Evolutionary conservation across 2,888 invertebrate species (phyloP).

Genomic region (Amphipyra tragopoginis): DNA sequence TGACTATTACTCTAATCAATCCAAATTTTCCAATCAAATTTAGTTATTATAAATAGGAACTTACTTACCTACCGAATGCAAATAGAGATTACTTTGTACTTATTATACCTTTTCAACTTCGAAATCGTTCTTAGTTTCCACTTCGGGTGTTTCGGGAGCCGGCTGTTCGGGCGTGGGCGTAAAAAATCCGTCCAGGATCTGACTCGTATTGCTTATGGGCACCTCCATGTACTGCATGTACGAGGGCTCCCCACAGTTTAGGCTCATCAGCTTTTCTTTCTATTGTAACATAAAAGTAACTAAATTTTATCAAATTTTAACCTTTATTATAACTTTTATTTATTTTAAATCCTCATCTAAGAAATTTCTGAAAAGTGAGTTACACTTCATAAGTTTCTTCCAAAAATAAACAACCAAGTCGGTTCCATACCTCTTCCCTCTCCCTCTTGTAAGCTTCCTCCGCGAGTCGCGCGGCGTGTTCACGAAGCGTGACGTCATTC

Average conservation of each 20-base stretch:
- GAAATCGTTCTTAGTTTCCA: constrained; percentile 64
- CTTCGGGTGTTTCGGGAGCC: constrained; percentile 54
- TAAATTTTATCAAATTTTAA: too few species aligned
- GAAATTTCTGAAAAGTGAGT: too few species aligned
- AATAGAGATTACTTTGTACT: too few species aligned
- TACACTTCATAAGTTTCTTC: too few species aligned
- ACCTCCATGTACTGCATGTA: constrained; percentile 81
- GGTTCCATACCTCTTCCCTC: constrained; percentile 66
- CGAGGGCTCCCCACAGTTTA: constrained; percentile 70
- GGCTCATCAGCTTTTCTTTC: constrained; percentile 72
- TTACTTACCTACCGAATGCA: too few species aligned
- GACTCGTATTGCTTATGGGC: constrained; percentile 67
- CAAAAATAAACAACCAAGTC: neutral
- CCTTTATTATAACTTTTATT: too few species aligned
- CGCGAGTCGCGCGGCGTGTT: constrained; percentile 75
- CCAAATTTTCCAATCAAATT: too few species aligned
- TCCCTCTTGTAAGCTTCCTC: constrained; percentile 73
- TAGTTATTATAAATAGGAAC: too few species aligned
- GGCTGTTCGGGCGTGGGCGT: constrained; percentile 50
- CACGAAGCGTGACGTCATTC: constrained; percentile 89
- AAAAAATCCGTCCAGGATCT: constrained; percentile 82
- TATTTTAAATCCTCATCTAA: too few species aligned
- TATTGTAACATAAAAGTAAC: constrained; percentile 34
- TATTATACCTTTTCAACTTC: constrained; percentile 67
- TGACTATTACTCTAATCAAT: too few species aligned